phyloP scores from a whole-genome alignment of 2,888 invertebrate genomes.

The Argynnis bischoffii region DNA sequence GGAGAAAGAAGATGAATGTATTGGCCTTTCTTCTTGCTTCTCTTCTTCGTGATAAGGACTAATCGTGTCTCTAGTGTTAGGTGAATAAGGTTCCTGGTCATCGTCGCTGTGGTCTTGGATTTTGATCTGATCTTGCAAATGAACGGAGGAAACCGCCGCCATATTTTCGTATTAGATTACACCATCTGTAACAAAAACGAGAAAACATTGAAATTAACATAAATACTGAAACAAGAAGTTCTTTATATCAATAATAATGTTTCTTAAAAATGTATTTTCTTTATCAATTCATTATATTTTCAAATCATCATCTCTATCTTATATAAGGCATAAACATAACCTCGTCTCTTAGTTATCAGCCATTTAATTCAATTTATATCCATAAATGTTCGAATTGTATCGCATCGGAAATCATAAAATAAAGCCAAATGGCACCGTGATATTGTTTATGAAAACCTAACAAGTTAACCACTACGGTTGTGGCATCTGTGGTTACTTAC shows the following conservation, averaged over 20 bases:
- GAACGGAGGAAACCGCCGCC: conserved; percentile 76
- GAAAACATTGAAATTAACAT: background rate
- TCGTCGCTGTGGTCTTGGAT: conserved; percentile 77
- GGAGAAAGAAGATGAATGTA: conserved; percentile 72
- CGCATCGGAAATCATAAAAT: conserved; percentile 27
- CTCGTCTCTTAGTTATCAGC: too few species aligned
- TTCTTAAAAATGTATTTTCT: too few species aligned
- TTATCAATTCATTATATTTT: too few species aligned
- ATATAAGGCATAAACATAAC: too few species aligned
- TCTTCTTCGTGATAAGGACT: conserved; percentile 71
- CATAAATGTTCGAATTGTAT: conserved; percentile 14
- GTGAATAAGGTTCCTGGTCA: conserved; percentile 66
- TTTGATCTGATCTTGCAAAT: conserved; percentile 69
- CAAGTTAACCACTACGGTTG: conserved; percentile 42
- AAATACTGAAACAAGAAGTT: background rate
- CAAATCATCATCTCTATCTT: too few species aligned
- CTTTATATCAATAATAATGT: background rate
- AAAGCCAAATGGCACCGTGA: conserved; percentile 20
- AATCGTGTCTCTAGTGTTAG: conserved; percentile 68
- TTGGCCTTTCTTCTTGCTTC: conserved; percentile 59
- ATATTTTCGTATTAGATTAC: conserved; percentile 59
- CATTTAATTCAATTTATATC: too few species aligned
- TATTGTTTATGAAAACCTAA: conserved; percentile 41
- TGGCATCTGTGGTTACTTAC: conserved; percentile 40
- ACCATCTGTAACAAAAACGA: conserved; percentile 65